Percentiles rank a stretch among this genome's conserved stretches.
phyloP scores from a whole-genome alignment of 2,113 vertebrate genomes.

The Vombatus ursinus region DNA sequence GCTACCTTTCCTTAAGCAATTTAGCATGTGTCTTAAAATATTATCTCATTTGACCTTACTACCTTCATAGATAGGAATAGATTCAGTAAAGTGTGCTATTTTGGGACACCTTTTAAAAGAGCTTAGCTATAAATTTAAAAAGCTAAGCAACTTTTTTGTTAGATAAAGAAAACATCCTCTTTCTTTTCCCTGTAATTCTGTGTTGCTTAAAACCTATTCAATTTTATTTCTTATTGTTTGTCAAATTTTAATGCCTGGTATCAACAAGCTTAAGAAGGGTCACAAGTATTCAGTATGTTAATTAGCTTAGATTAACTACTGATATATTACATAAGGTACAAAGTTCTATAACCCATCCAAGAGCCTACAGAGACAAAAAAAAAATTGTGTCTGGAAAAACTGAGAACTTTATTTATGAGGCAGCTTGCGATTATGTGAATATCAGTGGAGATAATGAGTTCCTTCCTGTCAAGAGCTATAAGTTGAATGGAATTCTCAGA shows the following conservation, averaged over 20 bases:
- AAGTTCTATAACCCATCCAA: conserved; percentile 24
- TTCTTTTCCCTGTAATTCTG: background rate
- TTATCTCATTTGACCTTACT: background rate
- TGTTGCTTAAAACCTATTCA: background rate
- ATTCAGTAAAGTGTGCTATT: background rate
- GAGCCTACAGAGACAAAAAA: background rate
- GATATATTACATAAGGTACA: background rate
- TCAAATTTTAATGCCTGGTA: conserved; percentile 28
- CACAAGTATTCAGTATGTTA: background rate
- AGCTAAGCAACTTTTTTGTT: background rate
- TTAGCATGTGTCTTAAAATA: background rate
- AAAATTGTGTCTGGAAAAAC: background rate
- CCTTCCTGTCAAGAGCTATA: background rate
- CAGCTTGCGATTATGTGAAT: background rate
- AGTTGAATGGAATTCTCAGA: background rate
- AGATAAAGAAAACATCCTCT: background rate
- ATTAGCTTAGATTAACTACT: conserved; percentile 1
- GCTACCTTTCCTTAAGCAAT: background rate
- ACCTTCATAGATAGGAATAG: background rate
- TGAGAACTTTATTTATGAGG: background rate
- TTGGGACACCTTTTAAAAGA: rapidly evolving
- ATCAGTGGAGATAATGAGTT: background rate
- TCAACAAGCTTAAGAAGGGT: background rate
- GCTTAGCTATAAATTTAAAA: background rate
- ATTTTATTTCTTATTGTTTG: background rate